Evolutionary conservation across 2,888 invertebrate species (phyloP).

Genomic region (Stratiomys singularior): DNA sequence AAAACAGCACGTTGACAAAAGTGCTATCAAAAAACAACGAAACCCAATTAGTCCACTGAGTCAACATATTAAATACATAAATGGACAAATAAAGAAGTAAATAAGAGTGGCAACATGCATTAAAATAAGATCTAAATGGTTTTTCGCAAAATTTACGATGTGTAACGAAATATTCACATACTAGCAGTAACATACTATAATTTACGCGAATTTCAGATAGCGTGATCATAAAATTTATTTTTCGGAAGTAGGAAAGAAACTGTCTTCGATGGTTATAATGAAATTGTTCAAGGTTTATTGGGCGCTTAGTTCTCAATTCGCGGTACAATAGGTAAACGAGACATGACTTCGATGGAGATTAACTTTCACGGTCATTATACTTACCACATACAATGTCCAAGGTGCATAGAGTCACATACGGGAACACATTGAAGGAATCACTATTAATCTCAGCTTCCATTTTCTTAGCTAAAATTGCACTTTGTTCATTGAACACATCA

Average conservation of each 20-base stretch:
- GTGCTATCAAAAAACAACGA: not conserved
- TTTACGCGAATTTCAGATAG: not conserved
- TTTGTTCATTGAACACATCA: constrained; percentile 73
- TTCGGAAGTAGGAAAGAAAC: constrained; percentile 20
- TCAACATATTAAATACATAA: not conserved
- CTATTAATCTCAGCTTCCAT: constrained; percentile 64
- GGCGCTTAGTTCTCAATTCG: too few species aligned
- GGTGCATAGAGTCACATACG: constrained; percentile 72
- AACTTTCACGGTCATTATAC: constrained; percentile 49
- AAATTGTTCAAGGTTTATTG: not conserved
- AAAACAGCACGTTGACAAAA: not conserved
- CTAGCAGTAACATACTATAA: too few species aligned
- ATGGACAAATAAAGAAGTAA: not conserved
- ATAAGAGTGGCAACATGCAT: not conserved
- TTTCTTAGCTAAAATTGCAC: constrained; percentile 68
- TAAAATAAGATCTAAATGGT: constrained; percentile 5
- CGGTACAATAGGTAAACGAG: too few species aligned
- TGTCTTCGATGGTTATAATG: constrained; percentile 45
- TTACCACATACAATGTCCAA: constrained; percentile 75
- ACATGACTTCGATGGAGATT: too few species aligned
- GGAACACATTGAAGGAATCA: constrained; percentile 69
- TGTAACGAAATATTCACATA: not conserved
- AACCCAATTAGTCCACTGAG: constrained; percentile 4
- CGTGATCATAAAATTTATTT: constrained; percentile 8
- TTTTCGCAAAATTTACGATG: not conserved